Evolutionary conservation across 2,113 vertebrate species (phyloP).

Genomic region (Falco punctatus): DNA sequence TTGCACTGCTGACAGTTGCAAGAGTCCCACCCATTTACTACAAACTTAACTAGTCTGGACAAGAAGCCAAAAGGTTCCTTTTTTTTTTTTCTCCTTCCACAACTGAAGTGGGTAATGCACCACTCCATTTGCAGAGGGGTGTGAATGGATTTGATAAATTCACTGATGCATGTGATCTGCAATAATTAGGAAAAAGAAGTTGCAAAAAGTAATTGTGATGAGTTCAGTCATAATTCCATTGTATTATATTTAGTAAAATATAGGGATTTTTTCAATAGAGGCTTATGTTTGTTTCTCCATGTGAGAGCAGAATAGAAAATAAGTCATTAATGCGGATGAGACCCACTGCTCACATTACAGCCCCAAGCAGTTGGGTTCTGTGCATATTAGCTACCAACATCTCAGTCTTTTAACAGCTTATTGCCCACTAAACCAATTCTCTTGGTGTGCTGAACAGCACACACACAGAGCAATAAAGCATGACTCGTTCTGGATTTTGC

Average conservation of each 20-base stretch:
- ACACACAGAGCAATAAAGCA: constrained; percentile 1
- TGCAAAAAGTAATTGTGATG: neutral
- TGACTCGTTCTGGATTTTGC: neutral
- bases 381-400: constrained; percentile 9
- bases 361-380: constrained; percentile 16
- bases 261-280: neutral
- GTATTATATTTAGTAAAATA: neutral
- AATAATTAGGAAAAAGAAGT: neutral
- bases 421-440: constrained; percentile 50
- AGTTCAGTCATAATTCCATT: neutral
- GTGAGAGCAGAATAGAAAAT: neutral
- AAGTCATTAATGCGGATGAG: constrained; percentile 27
- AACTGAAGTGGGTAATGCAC: neutral
- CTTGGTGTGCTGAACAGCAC: neutral
- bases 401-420: constrained; percentile 48
- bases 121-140: neutral
- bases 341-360: constrained; percentile 22
- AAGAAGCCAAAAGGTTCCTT: neutral
- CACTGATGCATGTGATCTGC: neutral
- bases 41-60: neutral
- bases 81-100: neutral
- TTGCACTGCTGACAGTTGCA: neutral
- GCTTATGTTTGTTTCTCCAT: neutral
- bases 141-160: neutral
- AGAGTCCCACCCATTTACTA: neutral